phyloP scores from a whole-genome alignment of 2,797 vertebrate genomes.

The Ispidina lecontei region DNA sequence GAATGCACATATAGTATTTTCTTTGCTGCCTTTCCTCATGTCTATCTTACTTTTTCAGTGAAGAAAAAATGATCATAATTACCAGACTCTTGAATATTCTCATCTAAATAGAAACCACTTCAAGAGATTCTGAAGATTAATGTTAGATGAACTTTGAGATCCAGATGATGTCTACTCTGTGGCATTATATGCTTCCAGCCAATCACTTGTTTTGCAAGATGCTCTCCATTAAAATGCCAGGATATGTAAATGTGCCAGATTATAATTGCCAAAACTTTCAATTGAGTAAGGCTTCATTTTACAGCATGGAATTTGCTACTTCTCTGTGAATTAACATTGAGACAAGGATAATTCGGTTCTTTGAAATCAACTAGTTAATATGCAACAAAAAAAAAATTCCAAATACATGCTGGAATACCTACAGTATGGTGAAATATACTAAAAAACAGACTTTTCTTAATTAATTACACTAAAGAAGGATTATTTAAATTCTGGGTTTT shows the following conservation, averaged over 20 bases:
- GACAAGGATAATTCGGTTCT: background rate
- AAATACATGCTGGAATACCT: background rate
- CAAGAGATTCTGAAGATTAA: slow-evolving; percentile 4
- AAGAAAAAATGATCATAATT: background rate
- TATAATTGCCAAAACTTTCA: slow-evolving; percentile 10
- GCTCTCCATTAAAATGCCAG: slow-evolving; percentile 5
- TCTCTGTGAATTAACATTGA: background rate
- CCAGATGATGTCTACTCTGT: background rate
- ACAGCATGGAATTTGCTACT: background rate
- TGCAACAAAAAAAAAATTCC: background rate
- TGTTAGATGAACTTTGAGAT: slow-evolving; percentile 2
- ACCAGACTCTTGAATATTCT: slow-evolving; percentile 1
- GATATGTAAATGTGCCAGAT: background rate
- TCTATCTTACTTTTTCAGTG: background rate
- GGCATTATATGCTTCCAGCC: background rate
- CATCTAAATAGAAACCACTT: background rate
- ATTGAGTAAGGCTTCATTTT: background rate
- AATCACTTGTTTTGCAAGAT: slow-evolving; percentile 12
- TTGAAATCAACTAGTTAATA: background rate
- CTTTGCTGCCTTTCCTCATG: background rate
- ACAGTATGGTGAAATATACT: background rate
- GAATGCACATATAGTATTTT: background rate
- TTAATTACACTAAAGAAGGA: background rate
- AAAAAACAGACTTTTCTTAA: background rate
- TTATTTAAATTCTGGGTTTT: background rate